A percentile compares a stretch with the other conserved stretches of the same genome.
Evolutionary conservation across 2,797 vertebrate species (phyloP).

Genomic region (Dicrostonyx torquatus): DNA sequence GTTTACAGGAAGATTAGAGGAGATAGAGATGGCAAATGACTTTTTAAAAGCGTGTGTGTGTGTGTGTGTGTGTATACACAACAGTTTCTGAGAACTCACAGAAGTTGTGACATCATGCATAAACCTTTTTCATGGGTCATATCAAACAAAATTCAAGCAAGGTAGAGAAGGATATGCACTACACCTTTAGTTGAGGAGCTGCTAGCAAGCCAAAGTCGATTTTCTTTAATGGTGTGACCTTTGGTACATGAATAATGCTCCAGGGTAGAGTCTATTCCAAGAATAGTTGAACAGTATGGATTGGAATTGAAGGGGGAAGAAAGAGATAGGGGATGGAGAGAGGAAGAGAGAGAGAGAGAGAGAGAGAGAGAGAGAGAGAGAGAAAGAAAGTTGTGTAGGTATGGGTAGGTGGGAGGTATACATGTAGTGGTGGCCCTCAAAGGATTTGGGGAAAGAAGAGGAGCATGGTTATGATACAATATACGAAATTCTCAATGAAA

Average conservation of each 20-base stretch:
- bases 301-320: not conserved
- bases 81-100: not conserved
- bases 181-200: not conserved
- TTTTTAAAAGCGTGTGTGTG: not conserved
- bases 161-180: no score
- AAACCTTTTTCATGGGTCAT: not conserved
- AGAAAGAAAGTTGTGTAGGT: not conserved
- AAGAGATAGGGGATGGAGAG: no score
- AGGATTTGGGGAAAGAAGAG: not conserved
- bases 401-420: not conserved
- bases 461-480: not conserved
- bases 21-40: not conserved
- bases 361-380: not conserved
- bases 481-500: not conserved
- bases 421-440: not conserved
- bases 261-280: not conserved
- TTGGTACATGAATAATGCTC: not conserved
- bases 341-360: not conserved
- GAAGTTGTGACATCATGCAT: not conserved
- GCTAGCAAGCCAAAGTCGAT: not conserved
- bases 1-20: not conserved
- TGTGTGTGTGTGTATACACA: not conserved
- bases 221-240: not conserved
- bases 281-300: not conserved
- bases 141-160: not conserved